phyloP scores from a whole-genome alignment of 2,888 invertebrate species.

The Caenorhabditis macrosperma region DNA sequence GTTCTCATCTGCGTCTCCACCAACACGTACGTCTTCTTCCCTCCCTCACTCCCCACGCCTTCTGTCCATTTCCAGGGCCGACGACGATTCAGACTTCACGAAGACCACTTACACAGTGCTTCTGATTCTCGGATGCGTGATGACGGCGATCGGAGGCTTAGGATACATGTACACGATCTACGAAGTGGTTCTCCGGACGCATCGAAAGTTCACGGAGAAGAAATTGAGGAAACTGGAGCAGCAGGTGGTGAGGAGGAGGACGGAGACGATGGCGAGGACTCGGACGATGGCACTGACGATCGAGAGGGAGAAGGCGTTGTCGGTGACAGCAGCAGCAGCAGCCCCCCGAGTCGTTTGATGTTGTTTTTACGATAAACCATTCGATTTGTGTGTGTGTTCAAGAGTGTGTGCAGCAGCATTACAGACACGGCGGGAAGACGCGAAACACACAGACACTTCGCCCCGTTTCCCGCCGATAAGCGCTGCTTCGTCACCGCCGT shows the following conservation, averaged over 20 bases:
- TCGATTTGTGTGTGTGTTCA: constrained; percentile 43
- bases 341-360: not conserved
- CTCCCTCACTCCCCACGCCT: not conserved
- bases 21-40: constrained; percentile 50
- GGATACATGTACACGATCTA: constrained; percentile 65
- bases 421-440: constrained; percentile 25
- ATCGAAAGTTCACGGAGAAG: constrained; percentile 49
- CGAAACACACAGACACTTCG: constrained; percentile 31
- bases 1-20: constrained; percentile 66
- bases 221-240: constrained; percentile 65
- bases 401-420: constrained; percentile 29
- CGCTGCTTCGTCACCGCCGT: constrained; percentile 50
- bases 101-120: constrained; percentile 44
- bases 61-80: constrained; percentile 45
- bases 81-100: constrained; percentile 62
- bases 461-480: constrained; percentile 1
- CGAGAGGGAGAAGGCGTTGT: constrained; percentile 22
- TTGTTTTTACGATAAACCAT: constrained; percentile 7
- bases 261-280: constrained; percentile 39
- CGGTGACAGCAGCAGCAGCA: constrained; percentile 9
- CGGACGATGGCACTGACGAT: constrained; percentile 35
- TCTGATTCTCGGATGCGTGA: constrained; percentile 47
- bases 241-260: constrained; percentile 50
- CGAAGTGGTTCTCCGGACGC: constrained; percentile 60
- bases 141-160: constrained; percentile 57